These are phyloP conservation scores for Gastracanthus pulcherrimus DNA, from an alignment of 2,888 invertebrate species.

Conservation along the genomic window DNA sequence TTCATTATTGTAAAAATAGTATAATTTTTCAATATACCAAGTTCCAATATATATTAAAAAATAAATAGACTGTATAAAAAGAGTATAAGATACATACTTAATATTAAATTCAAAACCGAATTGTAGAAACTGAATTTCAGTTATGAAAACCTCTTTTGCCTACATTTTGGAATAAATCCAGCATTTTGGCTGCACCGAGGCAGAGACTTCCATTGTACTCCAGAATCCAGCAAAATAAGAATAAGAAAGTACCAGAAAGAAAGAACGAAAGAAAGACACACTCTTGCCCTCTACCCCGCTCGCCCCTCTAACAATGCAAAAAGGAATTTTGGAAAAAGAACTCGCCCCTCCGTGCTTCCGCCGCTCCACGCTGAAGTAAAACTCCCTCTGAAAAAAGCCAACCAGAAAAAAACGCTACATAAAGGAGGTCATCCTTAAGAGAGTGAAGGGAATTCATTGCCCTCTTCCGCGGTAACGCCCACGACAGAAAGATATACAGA, in stretches of 20 bases:
- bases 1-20: too few species aligned
- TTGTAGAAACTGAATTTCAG: neutral
- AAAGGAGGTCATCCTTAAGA: conserved; percentile 17
- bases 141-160: neutral
- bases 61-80: too few species aligned
- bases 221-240: neutral
- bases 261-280: neutral
- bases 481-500: conserved; percentile 16
- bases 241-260: neutral
- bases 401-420: neutral
- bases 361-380: neutral
- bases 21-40: too few species aligned
- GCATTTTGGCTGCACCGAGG: neutral
- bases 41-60: too few species aligned
- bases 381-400: neutral
- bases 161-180: neutral
- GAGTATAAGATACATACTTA: too few species aligned
- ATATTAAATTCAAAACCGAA: too few species aligned
- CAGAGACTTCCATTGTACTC: neutral
- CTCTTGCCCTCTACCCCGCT: neutral
- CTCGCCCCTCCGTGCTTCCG: neutral
- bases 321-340: conserved; percentile 7
- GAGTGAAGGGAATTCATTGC: conserved; percentile 24
- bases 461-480: conserved; percentile 20
- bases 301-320: neutral